A percentile compares a stretch with the other conserved stretches of the same genome.
Conservation (phyloP, 2,797 vertebrate genomes). For the Falco berigora region DNA sequence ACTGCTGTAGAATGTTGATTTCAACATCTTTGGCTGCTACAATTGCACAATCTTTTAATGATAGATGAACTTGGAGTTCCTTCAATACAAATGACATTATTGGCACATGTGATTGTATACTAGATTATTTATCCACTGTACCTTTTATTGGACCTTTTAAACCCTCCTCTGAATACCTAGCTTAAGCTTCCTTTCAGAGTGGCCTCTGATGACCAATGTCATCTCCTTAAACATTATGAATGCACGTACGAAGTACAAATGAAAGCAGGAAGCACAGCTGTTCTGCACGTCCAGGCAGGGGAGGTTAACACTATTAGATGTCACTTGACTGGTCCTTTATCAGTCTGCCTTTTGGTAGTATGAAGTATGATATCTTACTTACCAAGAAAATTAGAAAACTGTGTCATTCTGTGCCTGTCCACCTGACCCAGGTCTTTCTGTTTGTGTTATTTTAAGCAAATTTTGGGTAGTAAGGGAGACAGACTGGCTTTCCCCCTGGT, state of each 20-base stretch:
- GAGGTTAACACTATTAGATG: background rate
- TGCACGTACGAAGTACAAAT: background rate
- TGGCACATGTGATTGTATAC: background rate
- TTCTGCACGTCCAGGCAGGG: fast-evolving
- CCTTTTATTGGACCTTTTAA: background rate
- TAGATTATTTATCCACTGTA: background rate
- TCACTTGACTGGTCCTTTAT: background rate
- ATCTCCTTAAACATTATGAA: background rate
- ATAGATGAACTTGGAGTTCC: conserved; percentile 32
- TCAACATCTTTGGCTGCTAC: background rate
- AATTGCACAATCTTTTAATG: background rate
- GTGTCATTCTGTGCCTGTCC: fast-evolving
- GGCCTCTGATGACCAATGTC: background rate
- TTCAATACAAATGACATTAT: conserved; percentile 22
- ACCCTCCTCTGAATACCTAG: background rate
- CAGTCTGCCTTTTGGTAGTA: background rate
- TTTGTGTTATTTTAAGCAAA: background rate
- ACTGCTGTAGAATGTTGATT: background rate
- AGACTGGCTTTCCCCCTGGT: background rate
- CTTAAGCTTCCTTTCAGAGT: background rate
- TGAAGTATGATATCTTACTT: background rate
- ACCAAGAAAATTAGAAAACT: background rate
- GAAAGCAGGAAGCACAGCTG: background rate
- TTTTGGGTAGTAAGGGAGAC: background rate
- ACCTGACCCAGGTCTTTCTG: background rate